A percentile compares a stretch with the other conserved stretches of the same genome.
phyloP scores from a whole-genome alignment of 2,888 invertebrate species.

The Coelopa pilipes region DNA sequence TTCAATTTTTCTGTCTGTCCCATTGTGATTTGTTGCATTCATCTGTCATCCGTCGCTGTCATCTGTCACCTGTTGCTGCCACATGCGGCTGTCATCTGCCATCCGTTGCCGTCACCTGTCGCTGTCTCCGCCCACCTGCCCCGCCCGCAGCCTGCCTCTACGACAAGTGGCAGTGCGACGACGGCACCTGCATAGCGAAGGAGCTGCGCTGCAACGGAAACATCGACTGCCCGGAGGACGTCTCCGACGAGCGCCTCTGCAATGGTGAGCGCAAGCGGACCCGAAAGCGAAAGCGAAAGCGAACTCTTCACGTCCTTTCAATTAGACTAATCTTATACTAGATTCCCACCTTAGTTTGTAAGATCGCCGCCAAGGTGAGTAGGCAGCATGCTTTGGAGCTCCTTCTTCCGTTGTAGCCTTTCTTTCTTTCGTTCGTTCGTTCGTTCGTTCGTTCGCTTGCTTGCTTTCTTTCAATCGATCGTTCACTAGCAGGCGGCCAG shows the following conservation, averaged over 20 bases:
- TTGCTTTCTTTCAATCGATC: too few species aligned
- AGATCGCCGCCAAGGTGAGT: too few species aligned
- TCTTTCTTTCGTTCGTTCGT: too few species aligned
- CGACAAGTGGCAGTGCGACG: conserved; percentile 80
- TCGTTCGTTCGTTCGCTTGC: too few species aligned
- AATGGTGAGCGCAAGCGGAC: conserved; percentile 56
- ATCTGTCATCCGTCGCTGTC: background rate
- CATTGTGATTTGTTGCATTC: conserved; percentile 17
- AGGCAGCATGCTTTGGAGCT: too few species aligned
- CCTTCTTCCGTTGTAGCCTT: too few species aligned
- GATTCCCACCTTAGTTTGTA: too few species aligned
- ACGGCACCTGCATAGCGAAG: conserved; percentile 74
- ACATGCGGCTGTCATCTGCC: background rate
- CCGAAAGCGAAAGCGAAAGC: too few species aligned
- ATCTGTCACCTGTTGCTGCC: background rate
- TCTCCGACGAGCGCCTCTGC: conserved; percentile 80
- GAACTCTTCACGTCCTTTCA: too few species aligned
- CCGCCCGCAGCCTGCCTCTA: conserved; percentile 72
- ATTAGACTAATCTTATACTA: too few species aligned
- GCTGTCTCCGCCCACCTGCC: background rate
- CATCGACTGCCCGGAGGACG: conserved; percentile 77
- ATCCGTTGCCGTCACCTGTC: background rate
- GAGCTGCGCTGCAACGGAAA: conserved; percentile 74
- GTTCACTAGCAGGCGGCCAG: too few species aligned
- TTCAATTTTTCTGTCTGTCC: conserved; percentile 7